Evolutionary conservation across 2,797 vertebrate species (phyloP).

Genomic region (Remorina albescens): DNA sequence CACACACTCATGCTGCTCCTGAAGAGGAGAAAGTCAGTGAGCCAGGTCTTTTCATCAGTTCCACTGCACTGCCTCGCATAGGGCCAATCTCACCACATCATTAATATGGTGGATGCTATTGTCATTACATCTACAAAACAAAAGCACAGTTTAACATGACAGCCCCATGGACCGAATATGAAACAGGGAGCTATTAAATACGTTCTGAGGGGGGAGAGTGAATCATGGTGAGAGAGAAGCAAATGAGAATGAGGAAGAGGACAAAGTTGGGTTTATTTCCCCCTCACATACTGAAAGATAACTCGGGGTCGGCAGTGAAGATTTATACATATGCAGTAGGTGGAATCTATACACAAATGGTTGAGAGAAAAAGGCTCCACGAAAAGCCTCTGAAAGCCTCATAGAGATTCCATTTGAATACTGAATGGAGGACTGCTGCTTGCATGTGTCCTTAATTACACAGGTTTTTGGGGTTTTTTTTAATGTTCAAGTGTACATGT

Average conservation of each 20-base stretch:
- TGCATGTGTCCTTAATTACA: constrained; percentile 45
- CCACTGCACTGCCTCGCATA: constrained; percentile 68
- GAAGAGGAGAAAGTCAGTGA: constrained; percentile 68
- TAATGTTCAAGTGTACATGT: constrained; percentile 30
- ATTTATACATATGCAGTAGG: constrained; percentile 48
- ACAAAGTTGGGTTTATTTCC: constrained; percentile 20
- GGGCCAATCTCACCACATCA: constrained; percentile 74
- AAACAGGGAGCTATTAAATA: constrained; percentile 53
- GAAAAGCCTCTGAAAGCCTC: constrained; percentile 44
- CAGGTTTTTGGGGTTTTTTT: constrained; percentile 11
- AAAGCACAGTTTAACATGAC: constrained; percentile 60
- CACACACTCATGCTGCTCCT: constrained; percentile 23
- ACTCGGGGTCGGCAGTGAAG: constrained; percentile 11
- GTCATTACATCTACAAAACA: constrained; percentile 75
- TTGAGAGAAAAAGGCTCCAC: constrained; percentile 30
- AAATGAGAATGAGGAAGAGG: constrained; percentile 23
- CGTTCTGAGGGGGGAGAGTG: constrained; percentile 36
- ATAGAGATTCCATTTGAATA: constrained; percentile 50
- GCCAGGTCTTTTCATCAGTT: constrained; percentile 83
- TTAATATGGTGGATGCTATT: constrained; percentile 71
- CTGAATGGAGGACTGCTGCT: constrained; percentile 29
- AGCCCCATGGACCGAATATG: constrained; percentile 39
- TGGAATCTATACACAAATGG: constrained; percentile 26
- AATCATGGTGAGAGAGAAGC: constrained; percentile 31
- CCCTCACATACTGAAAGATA: constrained; percentile 11